Percentiles rank a stretch among this genome's conserved stretches.
These are phyloP conservation scores for Thripadectes ignobilis DNA, from an alignment of 2,797 vertebrate genomes.

Conservation along the genomic window DNA sequence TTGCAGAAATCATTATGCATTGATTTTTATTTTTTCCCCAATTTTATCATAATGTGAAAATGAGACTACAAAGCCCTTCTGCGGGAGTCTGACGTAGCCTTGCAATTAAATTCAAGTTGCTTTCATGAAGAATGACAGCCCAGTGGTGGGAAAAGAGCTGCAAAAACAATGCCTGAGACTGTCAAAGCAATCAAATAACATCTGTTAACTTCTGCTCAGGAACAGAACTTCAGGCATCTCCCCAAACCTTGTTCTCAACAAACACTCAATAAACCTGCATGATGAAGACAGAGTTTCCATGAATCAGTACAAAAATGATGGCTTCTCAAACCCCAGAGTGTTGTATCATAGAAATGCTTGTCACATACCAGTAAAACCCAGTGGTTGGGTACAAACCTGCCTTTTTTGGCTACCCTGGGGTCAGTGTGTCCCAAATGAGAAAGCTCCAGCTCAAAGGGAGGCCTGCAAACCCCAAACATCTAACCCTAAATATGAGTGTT, in stretches of 20 bases:
- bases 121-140: slow-evolving; percentile 4
- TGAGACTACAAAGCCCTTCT: neutral
- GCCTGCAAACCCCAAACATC: neutral
- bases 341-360: neutral
- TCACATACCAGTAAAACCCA: neutral
- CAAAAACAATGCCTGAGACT: neutral
- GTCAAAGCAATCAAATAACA: neutral
- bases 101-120: neutral
- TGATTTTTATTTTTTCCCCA: neutral
- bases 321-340: neutral
- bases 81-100: neutral
- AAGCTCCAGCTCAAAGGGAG: neutral
- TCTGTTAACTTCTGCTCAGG: neutral
- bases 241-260: neutral
- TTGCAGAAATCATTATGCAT: neutral
- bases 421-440: neutral
- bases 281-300: neutral
- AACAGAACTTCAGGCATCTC: neutral
- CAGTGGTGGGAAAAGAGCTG: neutral
- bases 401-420: neutral
- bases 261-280: neutral
- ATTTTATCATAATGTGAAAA: neutral
- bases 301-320: neutral
- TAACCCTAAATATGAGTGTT: neutral
- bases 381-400: neutral